Base-by-base conservation (phyloP, 2,888 invertebrate genomes). In the Erebia ligea region DNA sequence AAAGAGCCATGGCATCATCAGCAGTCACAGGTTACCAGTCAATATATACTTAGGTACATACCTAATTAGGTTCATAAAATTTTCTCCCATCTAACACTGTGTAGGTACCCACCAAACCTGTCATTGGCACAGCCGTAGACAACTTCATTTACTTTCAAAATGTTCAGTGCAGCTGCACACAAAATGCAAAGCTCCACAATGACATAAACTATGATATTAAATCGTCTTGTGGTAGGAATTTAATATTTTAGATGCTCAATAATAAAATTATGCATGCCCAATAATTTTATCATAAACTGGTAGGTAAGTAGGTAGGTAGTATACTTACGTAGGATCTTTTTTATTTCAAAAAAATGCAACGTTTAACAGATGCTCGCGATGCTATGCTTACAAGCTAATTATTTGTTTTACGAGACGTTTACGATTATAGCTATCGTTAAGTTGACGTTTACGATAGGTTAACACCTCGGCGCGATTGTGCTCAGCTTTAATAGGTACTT, bases 181-280 rank as follows among this genome's bases (percentile, higher is more conserved):
- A 99, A 99, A 73, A 99, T 98, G 87, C 99, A 99, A 0, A 99
- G 99, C 88, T 99, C 99, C 0, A 99, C 98, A 1, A 99, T 99
- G 3, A 99, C 99, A 85, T 96, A 95, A 0, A 97, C 96, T 76
- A 94, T 94, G 63, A 97, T 94, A 76, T 95, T 91, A 45, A 11
- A 13, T 45, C 45, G 13, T 11, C 45, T 4, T 13, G 13, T 6
- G 9, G 40, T 45, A 45, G 45, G 11, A 11, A 45, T 25, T 25
- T 25, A 10, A 11, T 11, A 10, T 45, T 45, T 45, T 45, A 45
- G 45, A 40, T 4, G 11, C 42, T 45, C 42, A 45, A 45, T 54
- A 11, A 1, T 21, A 8, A 15, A 48, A 15, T 34, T 58, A 57
- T 57, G 34, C n/a, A 19, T 45, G 13, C 45, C 45, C 45, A 45